Evolutionary conservation across 2,797 vertebrate genomes (phyloP).

Genomic region (Rousettus madagascariensis): DNA sequence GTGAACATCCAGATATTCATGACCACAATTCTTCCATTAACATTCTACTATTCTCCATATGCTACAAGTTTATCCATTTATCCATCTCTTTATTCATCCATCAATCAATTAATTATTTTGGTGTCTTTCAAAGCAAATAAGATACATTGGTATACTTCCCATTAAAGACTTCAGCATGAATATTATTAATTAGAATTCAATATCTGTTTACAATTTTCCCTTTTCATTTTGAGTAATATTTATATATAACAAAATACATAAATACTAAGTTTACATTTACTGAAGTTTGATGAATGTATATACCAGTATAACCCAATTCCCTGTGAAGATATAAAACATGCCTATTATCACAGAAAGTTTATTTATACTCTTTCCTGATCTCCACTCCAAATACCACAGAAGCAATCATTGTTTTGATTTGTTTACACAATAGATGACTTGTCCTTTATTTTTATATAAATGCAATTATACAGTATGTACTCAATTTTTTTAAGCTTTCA

Average conservation of each 20-base stretch:
- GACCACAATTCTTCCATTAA: neutral
- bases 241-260: neutral
- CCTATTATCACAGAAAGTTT: neutral
- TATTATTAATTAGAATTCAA: neutral
- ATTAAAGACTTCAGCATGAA: neutral
- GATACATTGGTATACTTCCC: neutral
- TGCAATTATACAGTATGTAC: neutral
- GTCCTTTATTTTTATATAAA: neutral
- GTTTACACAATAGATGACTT: neutral
- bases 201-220: neutral
- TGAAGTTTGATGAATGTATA: neutral
- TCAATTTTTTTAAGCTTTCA: neutral
- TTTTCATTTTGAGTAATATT: neutral
- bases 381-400: neutral
- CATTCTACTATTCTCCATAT: neutral
- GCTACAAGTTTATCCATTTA: neutral
- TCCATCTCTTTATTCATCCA: neutral
- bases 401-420: neutral
- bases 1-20: neutral
- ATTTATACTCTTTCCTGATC: neutral
- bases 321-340: neutral
- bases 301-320: neutral
- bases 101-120: neutral
- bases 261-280: neutral
- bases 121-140: neutral